These are phyloP conservation scores for Drosophila tani DNA, from an alignment of 1,140 invertebrate species.

Conservation along the genomic window DNA sequence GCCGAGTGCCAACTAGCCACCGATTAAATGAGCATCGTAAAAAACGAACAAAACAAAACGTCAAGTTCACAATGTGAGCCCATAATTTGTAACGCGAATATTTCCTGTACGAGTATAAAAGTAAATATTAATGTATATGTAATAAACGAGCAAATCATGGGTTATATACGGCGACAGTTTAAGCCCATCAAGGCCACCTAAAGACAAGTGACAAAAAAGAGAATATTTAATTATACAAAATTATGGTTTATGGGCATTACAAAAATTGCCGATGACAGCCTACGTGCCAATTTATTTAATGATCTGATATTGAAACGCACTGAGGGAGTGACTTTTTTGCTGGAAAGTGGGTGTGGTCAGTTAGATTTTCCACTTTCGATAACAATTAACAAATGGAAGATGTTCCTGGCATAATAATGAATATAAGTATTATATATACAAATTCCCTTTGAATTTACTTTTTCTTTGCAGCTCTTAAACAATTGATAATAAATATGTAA, in stretches of 20 bases:
- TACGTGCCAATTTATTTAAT: slow-evolving; percentile 43
- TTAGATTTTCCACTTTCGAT: slow-evolving; percentile 26
- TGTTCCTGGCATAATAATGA: slow-evolving; percentile 17
- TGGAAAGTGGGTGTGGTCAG: slow-evolving; percentile 1
- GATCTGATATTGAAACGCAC: slow-evolving; percentile 4
- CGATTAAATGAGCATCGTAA: slow-evolving; percentile 62
- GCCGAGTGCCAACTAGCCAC: slow-evolving; percentile 56
- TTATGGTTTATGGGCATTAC: slow-evolving; percentile 59
- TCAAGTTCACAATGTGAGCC: slow-evolving; percentile 40
- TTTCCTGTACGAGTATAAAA: slow-evolving; percentile 39
- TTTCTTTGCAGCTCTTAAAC: not conserved
- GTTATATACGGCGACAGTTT: slow-evolving; percentile 54
- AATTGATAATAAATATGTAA: slow-evolving; percentile 30
- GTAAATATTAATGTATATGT: slow-evolving; percentile 34
- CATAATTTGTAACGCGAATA: slow-evolving; percentile 53
- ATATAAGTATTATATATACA: not conserved
- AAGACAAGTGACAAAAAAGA: slow-evolving; percentile 16
- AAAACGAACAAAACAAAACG: slow-evolving; percentile 38
- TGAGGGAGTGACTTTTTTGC: not conserved
- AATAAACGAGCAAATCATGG: slow-evolving; percentile 25
- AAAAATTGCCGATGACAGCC: slow-evolving; percentile 5
- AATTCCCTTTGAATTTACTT: not conserved
- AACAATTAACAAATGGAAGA: slow-evolving; percentile 4
- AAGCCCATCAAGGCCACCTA: slow-evolving; percentile 56
- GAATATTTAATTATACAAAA: slow-evolving; percentile 55